phyloP scores from a whole-genome alignment of 2,888 invertebrate species.

The Ramazzottius varieornatus region DNA sequence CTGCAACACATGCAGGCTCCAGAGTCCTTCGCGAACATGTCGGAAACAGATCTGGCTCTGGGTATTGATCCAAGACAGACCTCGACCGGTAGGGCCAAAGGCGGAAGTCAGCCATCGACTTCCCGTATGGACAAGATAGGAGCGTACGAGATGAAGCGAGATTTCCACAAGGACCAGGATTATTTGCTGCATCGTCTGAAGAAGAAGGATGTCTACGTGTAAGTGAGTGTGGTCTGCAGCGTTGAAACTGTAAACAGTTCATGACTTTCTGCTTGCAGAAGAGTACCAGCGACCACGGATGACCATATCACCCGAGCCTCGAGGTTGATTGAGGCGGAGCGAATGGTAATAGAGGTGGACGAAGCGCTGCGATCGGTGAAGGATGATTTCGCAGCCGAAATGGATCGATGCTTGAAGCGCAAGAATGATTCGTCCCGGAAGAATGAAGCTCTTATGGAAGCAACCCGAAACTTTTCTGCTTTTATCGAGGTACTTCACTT shows the following conservation, averaged over 20 bases:
- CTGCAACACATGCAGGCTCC: neutral
- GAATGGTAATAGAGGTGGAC: neutral
- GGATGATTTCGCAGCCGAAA: neutral
- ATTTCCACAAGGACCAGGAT: neutral
- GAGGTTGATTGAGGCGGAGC: neutral
- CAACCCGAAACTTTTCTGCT: neutral
- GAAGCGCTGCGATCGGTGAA: neutral
- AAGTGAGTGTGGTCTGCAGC: neutral
- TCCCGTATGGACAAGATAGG: neutral
- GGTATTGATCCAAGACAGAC: neutral
- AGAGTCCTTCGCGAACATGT: neutral
- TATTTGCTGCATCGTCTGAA: neutral
- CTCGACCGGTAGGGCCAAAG: too few species aligned
- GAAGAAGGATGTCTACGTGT: neutral
- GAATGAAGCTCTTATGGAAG: neutral
- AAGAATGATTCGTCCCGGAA: neutral
- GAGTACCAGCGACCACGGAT: neutral
- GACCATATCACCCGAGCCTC: neutral
- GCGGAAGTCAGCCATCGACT: neutral
- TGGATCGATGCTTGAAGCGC: neutral
- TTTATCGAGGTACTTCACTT: neutral
- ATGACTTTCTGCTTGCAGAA: neutral
- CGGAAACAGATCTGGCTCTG: neutral
- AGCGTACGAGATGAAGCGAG: neutral
- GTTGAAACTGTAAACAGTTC: neutral